A percentile compares a stretch with the other conserved stretches of the same genome.
Conservation (phyloP, 2,888 invertebrate genomes). For the Drosophila algonquin region DNA sequence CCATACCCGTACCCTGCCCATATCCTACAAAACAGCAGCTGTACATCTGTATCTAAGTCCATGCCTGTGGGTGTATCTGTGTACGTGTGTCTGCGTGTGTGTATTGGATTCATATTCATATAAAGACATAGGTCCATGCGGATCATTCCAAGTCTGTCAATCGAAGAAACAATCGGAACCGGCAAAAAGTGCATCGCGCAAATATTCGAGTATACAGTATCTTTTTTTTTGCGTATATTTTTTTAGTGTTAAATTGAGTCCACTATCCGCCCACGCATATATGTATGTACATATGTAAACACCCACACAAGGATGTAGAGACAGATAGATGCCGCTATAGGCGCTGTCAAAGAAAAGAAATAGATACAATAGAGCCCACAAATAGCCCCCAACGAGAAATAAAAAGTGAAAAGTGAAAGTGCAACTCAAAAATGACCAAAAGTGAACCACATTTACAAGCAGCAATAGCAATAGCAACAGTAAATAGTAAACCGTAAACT, state of each 20-base stretch:
- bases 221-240: slow-evolving; percentile 4
- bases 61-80: not conserved
- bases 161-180: not conserved
- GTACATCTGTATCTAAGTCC: no score
- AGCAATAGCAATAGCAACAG: slow-evolving; percentile 1
- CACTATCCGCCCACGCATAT: not conserved
- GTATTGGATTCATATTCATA: not conserved
- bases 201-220: not conserved
- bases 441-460: slow-evolving; percentile 34
- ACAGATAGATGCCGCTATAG: not conserved
- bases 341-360: slow-evolving; percentile 16
- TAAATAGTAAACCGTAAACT: no score
- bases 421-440: slow-evolving; percentile 54
- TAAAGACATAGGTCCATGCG: not conserved
- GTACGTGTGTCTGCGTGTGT: not conserved
- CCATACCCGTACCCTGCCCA: not conserved
- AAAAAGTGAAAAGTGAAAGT: slow-evolving; percentile 76
- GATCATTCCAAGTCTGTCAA: not conserved
- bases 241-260: slow-evolving; percentile 15
- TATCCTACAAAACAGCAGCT: not conserved
- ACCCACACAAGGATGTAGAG: not conserved
- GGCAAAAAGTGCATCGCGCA: not conserved
- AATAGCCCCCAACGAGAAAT: slow-evolving; percentile 30
- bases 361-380: slow-evolving; percentile 11
- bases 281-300: not conserved